Base-by-base conservation (phyloP, 2,113 vertebrate species). In the Theristicus caerulescens region DNA sequence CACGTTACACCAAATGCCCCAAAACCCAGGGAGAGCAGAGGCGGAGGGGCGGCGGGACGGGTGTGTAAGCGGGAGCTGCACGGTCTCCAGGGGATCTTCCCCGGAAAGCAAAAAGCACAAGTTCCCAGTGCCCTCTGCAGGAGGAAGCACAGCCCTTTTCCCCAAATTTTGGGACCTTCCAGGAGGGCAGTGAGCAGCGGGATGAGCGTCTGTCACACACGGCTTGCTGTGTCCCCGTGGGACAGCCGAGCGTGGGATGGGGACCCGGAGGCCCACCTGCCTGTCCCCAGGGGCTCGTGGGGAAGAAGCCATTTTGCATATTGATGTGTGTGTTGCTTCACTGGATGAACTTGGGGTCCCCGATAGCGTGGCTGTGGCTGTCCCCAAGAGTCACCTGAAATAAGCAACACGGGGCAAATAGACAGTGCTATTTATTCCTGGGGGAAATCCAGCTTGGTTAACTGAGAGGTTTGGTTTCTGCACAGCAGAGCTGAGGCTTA, bases 111-210 rank as follows among this genome's bases (percentile, higher is more conserved):
- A 81, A 86, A 91, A 92, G 49, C 55, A 61, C 83, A 93, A 93
- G 91, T 83, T 94, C 94, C 91, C 93, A 93, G 88, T 94, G 95
- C 97, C 97, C 97, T 96, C 96, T 97, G 88, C 94, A 96, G 97
- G 97, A 90, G 66, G 94, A 88, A 95, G 38, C 72, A 49, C 42
- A 19, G 36, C 81, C 77, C 55, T 86, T 73, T 52, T 1, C 71
- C 89, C 80, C 54, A 88, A 13, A 80, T 86, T 79, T 4, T 26
- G 22, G 54, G 40, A 49, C 62, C 40, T 61, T 61, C 20, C 64
- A 84, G 76, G 49, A 80, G 22, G 54, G 44, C 77, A 70, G 67
- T 9, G 49, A 94, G 44, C 19, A 25, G 47, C 0, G 1, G 38
- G 42, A 40, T 1, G 1, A 29, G 52, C 4, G 10, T 24, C 17